Evolutionary conservation across 35 echinoderm and acorn worm genomes (phyloP).

Genomic region (Lytechinus pictus): DNA sequence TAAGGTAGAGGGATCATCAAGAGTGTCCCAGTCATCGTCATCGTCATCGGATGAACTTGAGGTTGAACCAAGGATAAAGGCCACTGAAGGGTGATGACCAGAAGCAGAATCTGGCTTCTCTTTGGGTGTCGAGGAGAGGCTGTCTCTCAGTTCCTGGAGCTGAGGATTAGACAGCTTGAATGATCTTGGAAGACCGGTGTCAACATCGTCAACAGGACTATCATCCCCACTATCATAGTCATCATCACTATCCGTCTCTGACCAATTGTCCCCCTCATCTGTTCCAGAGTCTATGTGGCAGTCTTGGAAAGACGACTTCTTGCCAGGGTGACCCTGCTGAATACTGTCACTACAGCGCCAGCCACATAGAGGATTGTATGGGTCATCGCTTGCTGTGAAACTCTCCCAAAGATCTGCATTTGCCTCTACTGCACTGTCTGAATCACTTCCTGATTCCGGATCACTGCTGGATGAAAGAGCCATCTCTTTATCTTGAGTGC

Average conservation of each 20-base stretch:
- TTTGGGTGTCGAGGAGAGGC: neutral
- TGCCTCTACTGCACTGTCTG: slow-evolving; percentile 3
- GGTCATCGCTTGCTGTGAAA: slow-evolving; percentile 13
- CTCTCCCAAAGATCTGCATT: slow-evolving; percentile 33
- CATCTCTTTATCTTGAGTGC: neutral
- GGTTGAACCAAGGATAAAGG: slow-evolving; percentile 18
- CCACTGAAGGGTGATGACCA: slow-evolving; percentile 15
- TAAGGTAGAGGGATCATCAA: neutral
- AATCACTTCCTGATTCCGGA: neutral
- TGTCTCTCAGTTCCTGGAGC: neutral
- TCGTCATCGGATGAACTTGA: slow-evolving; percentile 20
- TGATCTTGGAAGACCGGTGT: neutral
- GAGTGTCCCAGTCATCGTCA: slow-evolving; percentile 14
- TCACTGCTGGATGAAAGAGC: neutral
- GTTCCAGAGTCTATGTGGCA: slow-evolving; percentile 31
- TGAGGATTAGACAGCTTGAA: slow-evolving; percentile 1
- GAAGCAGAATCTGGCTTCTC: neutral
- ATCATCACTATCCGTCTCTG: slow-evolving; percentile 25
- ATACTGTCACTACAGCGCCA: neutral
- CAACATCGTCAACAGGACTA: neutral
- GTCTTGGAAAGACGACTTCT: neutral
- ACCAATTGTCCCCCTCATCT: slow-evolving; percentile 9
- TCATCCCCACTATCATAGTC: slow-evolving; percentile 29
- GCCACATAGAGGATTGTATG: slow-evolving; percentile 37
- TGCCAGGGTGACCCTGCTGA: neutral